Evolutionary conservation across 30 jellyfish, hydroid and myxozoan species (phyloP).

Genomic region (Aurelia aurita): DNA sequence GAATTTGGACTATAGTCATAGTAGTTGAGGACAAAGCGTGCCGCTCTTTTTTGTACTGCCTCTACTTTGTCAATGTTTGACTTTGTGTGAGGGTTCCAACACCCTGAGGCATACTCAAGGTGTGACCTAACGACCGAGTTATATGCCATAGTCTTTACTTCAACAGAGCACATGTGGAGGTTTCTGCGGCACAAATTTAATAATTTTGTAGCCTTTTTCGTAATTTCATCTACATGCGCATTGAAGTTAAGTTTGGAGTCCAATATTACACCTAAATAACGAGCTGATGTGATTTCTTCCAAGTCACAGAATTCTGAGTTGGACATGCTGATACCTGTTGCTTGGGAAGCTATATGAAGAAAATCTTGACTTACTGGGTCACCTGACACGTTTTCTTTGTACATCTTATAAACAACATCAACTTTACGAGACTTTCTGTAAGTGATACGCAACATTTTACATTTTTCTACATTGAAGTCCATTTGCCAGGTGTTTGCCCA

Average conservation of each 20-base stretch:
- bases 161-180: neutral
- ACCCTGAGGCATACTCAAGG: neutral
- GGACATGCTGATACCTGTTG: no score
- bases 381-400: no score
- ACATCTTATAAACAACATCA: no score
- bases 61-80: neutral
- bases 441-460: no score
- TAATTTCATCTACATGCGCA: neutral
- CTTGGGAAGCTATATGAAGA: no score
- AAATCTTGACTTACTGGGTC: no score
- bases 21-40: neutral
- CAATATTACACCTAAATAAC: constrained; percentile 38
- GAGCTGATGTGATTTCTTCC: constrained; percentile 24
- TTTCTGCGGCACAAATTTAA: neutral
- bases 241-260: constrained; percentile 29
- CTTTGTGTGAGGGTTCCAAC: neutral
- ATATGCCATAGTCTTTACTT: neutral
- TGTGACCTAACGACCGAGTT: neutral
- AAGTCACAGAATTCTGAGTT: constrained; percentile 19
- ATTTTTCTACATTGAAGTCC: no score
- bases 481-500: no score
- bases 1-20: neutral
- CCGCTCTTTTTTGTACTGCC: neutral
- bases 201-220: neutral
- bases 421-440: no score